Base-by-base conservation (phyloP, 2,888 invertebrate species). In the Eudemis profundana region DNA sequence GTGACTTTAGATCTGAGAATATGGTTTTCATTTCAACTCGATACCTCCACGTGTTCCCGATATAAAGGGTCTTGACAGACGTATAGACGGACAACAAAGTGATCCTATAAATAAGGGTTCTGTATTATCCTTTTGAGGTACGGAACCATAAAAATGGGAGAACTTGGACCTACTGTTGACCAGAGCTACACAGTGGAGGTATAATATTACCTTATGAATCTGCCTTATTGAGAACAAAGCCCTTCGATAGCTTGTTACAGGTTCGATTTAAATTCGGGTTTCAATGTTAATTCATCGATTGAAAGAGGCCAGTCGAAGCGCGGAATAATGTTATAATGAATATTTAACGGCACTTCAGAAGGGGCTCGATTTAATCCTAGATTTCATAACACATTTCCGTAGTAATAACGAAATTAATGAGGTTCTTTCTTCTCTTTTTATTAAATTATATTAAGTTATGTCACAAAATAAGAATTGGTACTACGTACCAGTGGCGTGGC, bases 211-310 rank as follows among this genome's bases (percentile, higher is more conserved):
- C 29, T 51, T 51, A 44, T 51, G 38, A 46, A 51, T 53, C 61
- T 19, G 15, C 57, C 27, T 65, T 60, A 60, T 29, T 27, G 50
- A 27, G 50, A 64, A 64, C 57, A 50, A 64, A 60, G 44, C 46
- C 27, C 49, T 38, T 46, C 61, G 29, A 53, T 61, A 61, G 59
- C 60, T 53, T 60, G 60, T 60, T 60, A 60, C 46, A 36, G 44
- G 23, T 47, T 23, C 64, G 51, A 64, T 64, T 64, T 46, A 51
- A 51, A 59, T 57, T 59, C 65, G 53, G 65, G 46, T 46, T 65
- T 60, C 60, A 51, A 60, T 65, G 60, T 60, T 65, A 65, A 65
- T 65, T 65, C 54, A 47, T 60, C 47, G 65, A 59, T 59, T 44
- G 57, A 59, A 49, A 65, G 57, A 59, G 38, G 19, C 42, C 49